Percentiles rank a stretch among this genome's conserved stretches.
These are phyloP conservation scores for Meloidogyne chitwoodi DNA, from an alignment of 1,140 invertebrate species.

Conservation along the genomic window DNA sequence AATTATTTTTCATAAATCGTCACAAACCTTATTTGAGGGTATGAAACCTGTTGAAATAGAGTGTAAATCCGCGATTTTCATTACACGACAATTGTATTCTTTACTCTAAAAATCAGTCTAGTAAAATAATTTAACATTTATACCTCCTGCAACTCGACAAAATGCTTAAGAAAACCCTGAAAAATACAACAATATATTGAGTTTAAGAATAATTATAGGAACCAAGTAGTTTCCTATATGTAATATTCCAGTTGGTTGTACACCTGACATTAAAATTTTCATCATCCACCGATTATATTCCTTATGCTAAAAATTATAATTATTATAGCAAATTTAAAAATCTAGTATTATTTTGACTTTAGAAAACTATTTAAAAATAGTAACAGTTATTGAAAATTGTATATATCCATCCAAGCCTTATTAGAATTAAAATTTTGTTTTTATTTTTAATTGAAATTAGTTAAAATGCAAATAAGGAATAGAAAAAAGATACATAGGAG, in stretches of 20 bases:
- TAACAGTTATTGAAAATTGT: too few species aligned
- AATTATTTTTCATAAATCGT: too few species aligned
- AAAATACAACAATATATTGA: neutral
- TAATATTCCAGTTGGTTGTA: slow-evolving; percentile 87
- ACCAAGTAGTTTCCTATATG: slow-evolving; percentile 92
- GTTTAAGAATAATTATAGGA: neutral
- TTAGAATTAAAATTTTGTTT: too few species aligned
- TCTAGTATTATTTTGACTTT: too few species aligned
- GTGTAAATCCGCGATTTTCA: slow-evolving; percentile 89
- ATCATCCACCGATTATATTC: neutral
- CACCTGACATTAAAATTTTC: slow-evolving; percentile 74
- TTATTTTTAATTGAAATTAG: too few species aligned
- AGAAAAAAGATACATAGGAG: too few species aligned
- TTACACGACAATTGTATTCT: slow-evolving; percentile 67
- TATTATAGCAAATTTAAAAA: too few species aligned
- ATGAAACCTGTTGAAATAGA: slow-evolving; percentile 72
- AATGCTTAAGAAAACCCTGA: slow-evolving; percentile 77
- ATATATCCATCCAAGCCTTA: too few species aligned
- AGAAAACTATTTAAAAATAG: too few species aligned
- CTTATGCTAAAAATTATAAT: too few species aligned
- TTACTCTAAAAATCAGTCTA: slow-evolving; percentile 18
- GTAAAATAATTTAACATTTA: slow-evolving; percentile 54
- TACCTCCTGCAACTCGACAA: slow-evolving; percentile 76
- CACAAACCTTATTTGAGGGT: slow-evolving; percentile 72
- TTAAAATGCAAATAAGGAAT: too few species aligned